Percentiles rank a stretch among this genome's conserved stretches.
Evolutionary conservation across 2,888 invertebrate species (phyloP).

Genomic region (Perdita meconis): DNA sequence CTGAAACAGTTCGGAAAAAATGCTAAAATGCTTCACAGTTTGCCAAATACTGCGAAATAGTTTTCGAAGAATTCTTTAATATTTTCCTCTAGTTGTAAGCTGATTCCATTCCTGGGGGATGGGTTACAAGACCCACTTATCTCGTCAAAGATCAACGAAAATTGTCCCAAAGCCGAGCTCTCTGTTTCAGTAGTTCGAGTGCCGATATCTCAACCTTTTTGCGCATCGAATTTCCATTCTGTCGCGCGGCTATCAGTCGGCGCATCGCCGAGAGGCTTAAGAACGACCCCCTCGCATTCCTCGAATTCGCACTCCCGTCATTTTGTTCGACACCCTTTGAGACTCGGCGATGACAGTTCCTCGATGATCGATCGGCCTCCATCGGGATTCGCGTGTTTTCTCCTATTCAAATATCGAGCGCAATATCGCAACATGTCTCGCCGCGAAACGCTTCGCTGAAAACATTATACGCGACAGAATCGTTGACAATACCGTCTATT

Average conservation of each 20-base stretch:
- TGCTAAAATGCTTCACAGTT: no score
- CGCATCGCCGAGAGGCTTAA: conserved; percentile 21
- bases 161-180: conserved; percentile 46
- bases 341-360: conserved; percentile 10
- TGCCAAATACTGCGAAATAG: no score
- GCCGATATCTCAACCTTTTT: conserved; percentile 12
- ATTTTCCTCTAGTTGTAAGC: no score
- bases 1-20: no score
- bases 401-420: conserved; percentile 5
- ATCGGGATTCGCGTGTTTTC: not conserved
- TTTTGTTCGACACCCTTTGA: conserved; percentile 25
- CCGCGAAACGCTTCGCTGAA: not conserved
- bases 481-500: not conserved
- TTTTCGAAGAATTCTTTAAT: no score
- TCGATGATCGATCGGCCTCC: conserved; percentile 1
- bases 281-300: conserved; percentile 38
- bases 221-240: conserved; percentile 1
- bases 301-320: conserved; percentile 2
- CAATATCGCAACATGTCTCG: conserved; percentile 2
- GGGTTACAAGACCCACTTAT: conserved; percentile 48
- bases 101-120: no score
- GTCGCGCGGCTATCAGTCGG: conserved; percentile 11
- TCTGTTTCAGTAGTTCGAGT: conserved; percentile 25
- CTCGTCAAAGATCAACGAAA: conserved; percentile 52
- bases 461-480: conserved; percentile 1